Evolutionary conservation across 2,113 vertebrate genomes (phyloP).

Genomic region (Epinephelus lanceolatus): DNA sequence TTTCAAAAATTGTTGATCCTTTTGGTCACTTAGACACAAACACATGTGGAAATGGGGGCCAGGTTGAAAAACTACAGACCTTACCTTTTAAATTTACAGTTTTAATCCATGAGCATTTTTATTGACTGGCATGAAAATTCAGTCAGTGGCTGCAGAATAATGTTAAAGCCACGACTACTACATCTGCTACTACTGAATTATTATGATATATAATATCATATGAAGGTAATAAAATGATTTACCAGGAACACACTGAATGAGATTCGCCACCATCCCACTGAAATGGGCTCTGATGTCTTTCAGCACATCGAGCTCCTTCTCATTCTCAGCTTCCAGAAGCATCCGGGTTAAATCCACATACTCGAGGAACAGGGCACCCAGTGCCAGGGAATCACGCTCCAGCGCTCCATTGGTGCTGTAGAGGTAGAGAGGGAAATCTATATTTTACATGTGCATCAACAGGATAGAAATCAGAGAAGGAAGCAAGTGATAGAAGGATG

Average conservation of each 20-base stretch:
- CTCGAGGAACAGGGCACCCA: conserved; percentile 96
- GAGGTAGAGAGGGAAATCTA: conserved; percentile 33
- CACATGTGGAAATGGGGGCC: too few species aligned
- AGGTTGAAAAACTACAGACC: too few species aligned
- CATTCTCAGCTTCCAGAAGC: conserved; percentile 98
- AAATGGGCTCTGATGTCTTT: conserved; percentile 99
- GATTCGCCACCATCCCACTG: conserved; percentile 97
- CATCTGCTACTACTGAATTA: not conserved
- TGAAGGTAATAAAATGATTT: conserved; percentile 26
- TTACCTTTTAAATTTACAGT: too few species aligned
- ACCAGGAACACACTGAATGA: conserved; percentile 97
- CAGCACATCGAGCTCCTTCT: conserved; percentile 94
- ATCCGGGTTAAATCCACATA: conserved; percentile 98
- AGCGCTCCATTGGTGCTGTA: conserved; percentile 95
- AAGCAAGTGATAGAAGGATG: not conserved
- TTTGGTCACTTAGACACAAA: too few species aligned
- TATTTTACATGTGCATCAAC: not conserved
- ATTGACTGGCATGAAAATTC: not conserved
- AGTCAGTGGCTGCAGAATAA: not conserved
- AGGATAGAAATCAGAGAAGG: not conserved
- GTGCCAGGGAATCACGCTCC: conserved; percentile 94
- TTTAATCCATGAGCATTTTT: too few species aligned
- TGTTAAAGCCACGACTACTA: not conserved
- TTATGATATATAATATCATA: not conserved
- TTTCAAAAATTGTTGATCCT: too few species aligned